Conservation (phyloP, 2,113 vertebrate species). For the Protobothrops mucrosquamatus region DNA sequence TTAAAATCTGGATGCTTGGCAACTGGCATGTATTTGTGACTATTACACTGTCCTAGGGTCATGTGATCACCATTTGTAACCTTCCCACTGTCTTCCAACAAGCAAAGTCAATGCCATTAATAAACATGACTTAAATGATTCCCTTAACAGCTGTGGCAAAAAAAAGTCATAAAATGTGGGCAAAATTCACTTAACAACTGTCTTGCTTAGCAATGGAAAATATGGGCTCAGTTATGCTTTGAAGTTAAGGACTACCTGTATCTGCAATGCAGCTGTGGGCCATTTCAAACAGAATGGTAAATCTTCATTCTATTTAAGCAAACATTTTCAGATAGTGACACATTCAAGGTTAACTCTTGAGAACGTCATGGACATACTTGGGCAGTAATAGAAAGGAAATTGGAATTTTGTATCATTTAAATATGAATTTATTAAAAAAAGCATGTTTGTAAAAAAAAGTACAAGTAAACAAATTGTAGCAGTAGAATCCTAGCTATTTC, state of each 20-base stretch:
- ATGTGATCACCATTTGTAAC: background rate
- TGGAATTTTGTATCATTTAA: background rate
- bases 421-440: background rate
- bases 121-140: background rate
- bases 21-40: background rate
- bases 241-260: background rate
- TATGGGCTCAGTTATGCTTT: background rate
- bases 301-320: slow-evolving; percentile 25
- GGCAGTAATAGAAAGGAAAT: background rate
- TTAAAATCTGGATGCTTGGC: background rate
- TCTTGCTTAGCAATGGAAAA: background rate
- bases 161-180: background rate
- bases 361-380: background rate
- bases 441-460: background rate
- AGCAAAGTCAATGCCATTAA: background rate
- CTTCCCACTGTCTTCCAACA: background rate
- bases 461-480: background rate
- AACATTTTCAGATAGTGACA: slow-evolving; percentile 10
- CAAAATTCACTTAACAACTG: background rate
- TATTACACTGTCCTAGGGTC: background rate
- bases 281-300: background rate
- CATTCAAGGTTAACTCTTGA: background rate
- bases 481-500: background rate
- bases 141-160: background rate
- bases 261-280: background rate